A percentile compares a stretch with the other conserved stretches of the same genome.
phyloP scores from a whole-genome alignment of 2,888 invertebrate genomes.

The Phorcus lineatus region DNA sequence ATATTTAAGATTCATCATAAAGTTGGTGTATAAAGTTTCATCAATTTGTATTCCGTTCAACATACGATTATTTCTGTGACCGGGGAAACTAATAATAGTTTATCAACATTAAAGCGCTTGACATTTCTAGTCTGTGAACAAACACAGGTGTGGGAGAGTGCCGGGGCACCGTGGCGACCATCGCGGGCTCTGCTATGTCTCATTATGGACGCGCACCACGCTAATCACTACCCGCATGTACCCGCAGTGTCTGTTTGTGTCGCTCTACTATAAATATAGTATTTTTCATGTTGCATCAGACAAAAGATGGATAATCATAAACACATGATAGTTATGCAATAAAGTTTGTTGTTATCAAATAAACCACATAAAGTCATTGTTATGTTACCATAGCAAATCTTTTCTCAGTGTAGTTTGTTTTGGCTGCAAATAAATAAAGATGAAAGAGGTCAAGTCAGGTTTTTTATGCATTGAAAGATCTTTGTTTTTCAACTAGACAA shows the following conservation, averaged over 20 bases:
- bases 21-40: background rate
- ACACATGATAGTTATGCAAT: no score
- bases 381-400: no score
- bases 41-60: background rate
- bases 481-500: no score
- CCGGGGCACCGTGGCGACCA: background rate
- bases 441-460: no score
- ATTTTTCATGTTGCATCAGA: no score
- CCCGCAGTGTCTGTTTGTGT: background rate
- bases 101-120: slow-evolving; percentile 23
- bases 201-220: background rate
- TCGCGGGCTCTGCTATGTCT: background rate
- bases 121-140: slow-evolving; percentile 20
- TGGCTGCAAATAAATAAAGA: no score
- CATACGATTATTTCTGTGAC: background rate
- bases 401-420: no score
- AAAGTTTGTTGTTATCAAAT: no score
- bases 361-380: no score
- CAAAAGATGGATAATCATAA: no score
- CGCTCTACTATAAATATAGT: background rate
- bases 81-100: slow-evolving; percentile 17
- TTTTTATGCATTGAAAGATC: no score
- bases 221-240: slow-evolving; percentile 3
- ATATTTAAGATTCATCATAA: slow-evolving; percentile 5
- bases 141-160: slow-evolving; percentile 13